Evolutionary conservation across 2,113 vertebrate species (phyloP), one percentile per base, ranked within the genome.

Genomic region (Megalops atlanticus): DNA sequence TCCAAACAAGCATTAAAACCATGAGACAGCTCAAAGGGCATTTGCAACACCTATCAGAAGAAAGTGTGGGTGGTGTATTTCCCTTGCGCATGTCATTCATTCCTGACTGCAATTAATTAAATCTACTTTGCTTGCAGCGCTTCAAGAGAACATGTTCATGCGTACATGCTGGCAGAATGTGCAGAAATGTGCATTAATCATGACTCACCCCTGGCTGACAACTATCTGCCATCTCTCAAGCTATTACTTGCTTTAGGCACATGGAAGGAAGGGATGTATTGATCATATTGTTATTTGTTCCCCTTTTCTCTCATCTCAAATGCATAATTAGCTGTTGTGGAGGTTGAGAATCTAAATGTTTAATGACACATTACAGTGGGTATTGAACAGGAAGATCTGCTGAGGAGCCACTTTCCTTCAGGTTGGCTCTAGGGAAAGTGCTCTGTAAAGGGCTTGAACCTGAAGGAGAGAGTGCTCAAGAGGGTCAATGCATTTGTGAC

Each of bases 291-390:
- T 39, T 21, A n/a, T n/a, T 43, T 38, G 24, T 40, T 10, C 39
- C 5, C 24, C 21, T 10, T 39, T 43, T 8, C n/a, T 84, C 70
- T 74, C 18, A 58, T 76, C 75, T 74, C 38, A 72, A 33, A 38
- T 74, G 45, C 31, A 80, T 69, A 81, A 81, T 79, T 64, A 24
- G 64, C 76, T 74, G 78, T 81, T 80, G 78, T 81, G 71, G 75
- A 74, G 35, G 45, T 58, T n/a, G 3, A 76, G 64, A 72, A 82
- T 82, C 58, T 84, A 79, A 84, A 86, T 83, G 83, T 84, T 84
- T 84, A 84, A 83, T 86, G 79, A 76, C 74, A 81, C 74, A 82
- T 83, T 81, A 81, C 72, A 78, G 43, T 79, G 69, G 36, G 74
- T 71, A 75, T 74, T 14, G 80, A 41, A 39, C 43, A 47, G 49